These are phyloP conservation scores for Cosmia pyralina DNA, from an alignment of 2,888 invertebrate species.

Conservation along the genomic window DNA sequence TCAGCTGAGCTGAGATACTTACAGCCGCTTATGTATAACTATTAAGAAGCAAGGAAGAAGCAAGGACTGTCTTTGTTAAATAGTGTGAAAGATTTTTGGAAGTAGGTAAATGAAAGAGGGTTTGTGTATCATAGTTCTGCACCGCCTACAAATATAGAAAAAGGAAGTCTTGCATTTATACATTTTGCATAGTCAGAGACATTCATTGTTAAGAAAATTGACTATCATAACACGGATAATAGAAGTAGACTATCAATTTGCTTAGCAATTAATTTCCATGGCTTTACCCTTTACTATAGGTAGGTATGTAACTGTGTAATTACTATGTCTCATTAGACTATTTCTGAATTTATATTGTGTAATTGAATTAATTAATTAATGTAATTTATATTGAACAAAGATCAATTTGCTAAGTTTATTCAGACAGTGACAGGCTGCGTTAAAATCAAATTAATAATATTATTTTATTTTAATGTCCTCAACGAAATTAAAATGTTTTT, in stretches of 20 bases:
- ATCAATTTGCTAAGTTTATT: not conserved
- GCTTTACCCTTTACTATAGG: not conserved
- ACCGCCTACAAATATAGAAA: not conserved
- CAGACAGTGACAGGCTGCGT: no score
- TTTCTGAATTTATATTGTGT: no score
- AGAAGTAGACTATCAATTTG: not conserved
- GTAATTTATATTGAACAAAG: no score
- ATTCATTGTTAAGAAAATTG: not conserved
- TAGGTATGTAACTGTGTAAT: not conserved
- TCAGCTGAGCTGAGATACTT: conserved; percentile 90
- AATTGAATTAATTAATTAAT: no score
- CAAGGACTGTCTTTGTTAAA: conserved; percentile 32
- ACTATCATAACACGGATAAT: not conserved
- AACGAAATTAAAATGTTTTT: not conserved
- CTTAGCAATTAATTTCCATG: not conserved
- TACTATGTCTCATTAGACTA: not conserved
- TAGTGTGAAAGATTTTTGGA: not conserved
- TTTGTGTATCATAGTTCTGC: not conserved
- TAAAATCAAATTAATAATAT: not conserved
- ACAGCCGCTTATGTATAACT: conserved; percentile 88
- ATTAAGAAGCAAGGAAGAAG: conserved; percentile 58
- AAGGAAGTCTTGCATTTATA: not conserved
- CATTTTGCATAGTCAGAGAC: not conserved
- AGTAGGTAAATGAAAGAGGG: not conserved
- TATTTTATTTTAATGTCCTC: not conserved